Evolutionary conservation across 2,113 vertebrate species (phyloP).

Genomic region (Anser cygnoides): DNA sequence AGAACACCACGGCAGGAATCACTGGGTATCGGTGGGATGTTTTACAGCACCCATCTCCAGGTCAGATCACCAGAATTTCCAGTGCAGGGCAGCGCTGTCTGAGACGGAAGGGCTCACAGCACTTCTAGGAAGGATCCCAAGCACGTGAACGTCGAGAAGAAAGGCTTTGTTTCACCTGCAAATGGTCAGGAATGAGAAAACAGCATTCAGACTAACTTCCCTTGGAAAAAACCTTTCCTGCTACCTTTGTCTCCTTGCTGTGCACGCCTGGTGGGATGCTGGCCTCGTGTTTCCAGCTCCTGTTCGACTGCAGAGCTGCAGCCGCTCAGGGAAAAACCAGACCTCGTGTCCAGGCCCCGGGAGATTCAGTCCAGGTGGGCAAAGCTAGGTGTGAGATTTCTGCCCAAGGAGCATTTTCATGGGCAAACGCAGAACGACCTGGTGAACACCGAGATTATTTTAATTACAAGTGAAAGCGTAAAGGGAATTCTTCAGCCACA

Average conservation of each 20-base stretch:
- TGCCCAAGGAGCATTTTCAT: background rate
- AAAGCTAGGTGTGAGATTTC: background rate
- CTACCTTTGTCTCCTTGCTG: background rate
- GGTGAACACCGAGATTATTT: background rate
- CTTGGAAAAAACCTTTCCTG: background rate
- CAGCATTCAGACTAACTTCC: background rate
- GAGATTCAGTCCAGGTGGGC: background rate
- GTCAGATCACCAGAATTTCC: no score
- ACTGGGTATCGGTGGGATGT: background rate
- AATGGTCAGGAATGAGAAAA: background rate
- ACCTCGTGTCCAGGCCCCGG: rapidly evolving
- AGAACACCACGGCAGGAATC: background rate
- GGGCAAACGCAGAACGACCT: background rate
- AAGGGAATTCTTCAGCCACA: conserved; percentile 50
- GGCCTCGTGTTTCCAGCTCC: background rate
- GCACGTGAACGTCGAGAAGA: background rate
- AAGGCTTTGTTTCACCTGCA: background rate
- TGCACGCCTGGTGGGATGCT: background rate
- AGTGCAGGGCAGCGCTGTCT: no score
- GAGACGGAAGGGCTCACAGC: background rate
- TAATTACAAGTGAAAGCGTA: background rate
- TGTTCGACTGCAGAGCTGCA: background rate
- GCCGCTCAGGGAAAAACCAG: background rate
- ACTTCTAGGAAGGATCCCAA: background rate
- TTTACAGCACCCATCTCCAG: background rate